Percentiles rank a stretch among this genome's conserved stretches.
These are phyloP conservation scores for Furcula furcula DNA, from an alignment of 2,888 invertebrate genomes.

Conservation along the genomic window DNA sequence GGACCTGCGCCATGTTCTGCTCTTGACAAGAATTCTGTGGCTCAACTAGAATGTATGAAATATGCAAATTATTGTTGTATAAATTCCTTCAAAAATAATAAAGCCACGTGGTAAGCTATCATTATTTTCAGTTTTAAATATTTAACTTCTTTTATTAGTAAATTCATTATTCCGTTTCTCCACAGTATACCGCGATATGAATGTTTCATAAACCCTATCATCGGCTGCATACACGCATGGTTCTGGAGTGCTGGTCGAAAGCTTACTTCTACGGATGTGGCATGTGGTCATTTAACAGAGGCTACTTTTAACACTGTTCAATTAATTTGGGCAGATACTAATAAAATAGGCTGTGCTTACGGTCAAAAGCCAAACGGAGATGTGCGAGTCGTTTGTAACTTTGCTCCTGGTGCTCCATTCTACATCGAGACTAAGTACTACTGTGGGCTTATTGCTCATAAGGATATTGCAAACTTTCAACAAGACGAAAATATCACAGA, in stretches of 20 bases:
- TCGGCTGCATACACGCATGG: slow-evolving; percentile 69
- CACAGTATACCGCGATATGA: slow-evolving; percentile 58
- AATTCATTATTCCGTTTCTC: slow-evolving; percentile 9
- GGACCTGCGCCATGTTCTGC: slow-evolving; percentile 66
- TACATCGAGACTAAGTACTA: slow-evolving; percentile 47
- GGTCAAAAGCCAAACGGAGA: slow-evolving; percentile 48
- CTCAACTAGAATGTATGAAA: slow-evolving; percentile 69
- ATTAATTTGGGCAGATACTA: slow-evolving; percentile 64
- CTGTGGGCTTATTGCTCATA: slow-evolving; percentile 57
- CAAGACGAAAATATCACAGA: slow-evolving; percentile 28
- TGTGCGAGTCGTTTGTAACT: slow-evolving; percentile 63
- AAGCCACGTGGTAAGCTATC: slow-evolving; percentile 43
- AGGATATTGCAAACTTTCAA: slow-evolving; percentile 19
- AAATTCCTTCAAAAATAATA: slow-evolving; percentile 22
- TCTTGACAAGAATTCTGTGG: slow-evolving; percentile 52
- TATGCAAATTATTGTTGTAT: slow-evolving; percentile 54
- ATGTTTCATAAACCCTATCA: slow-evolving; percentile 57
- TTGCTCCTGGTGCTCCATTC: slow-evolving; percentile 67
- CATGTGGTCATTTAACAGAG: slow-evolving; percentile 56
- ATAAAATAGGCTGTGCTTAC: slow-evolving; percentile 68
- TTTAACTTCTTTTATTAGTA: background rate
- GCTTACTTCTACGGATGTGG: slow-evolving; percentile 48
- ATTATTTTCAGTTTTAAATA: background rate
- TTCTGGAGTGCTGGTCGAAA: slow-evolving; percentile 52
- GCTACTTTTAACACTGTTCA: slow-evolving; percentile 57